Evolutionary conservation across 1,140 invertebrate species (phyloP).

Genomic region (Neodiprion virginianus): DNA sequence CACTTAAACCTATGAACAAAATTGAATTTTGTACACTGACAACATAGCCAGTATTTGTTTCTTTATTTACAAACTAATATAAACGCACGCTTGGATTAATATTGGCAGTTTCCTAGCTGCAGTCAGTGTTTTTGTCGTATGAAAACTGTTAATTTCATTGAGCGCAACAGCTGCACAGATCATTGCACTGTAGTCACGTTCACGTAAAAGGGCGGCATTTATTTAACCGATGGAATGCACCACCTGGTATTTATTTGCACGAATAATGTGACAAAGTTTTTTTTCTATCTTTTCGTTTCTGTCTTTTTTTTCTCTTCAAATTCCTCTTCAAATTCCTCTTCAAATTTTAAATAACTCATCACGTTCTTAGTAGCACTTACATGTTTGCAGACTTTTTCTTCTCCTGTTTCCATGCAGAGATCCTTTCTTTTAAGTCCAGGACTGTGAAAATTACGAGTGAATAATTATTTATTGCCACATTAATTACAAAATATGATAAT

Average conservation of each 20-base stretch:
- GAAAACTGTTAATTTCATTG: slow-evolving; percentile 44
- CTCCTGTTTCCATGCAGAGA: slow-evolving; percentile 79
- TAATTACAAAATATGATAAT: no score
- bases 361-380: slow-evolving; percentile 39
- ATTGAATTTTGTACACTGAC: slow-evolving; percentile 32
- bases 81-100: slow-evolving; percentile 39
- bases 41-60: slow-evolving; percentile 24
- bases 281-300: background rate
- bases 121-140: slow-evolving; percentile 36
- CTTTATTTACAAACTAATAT: slow-evolving; percentile 36
- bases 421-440: slow-evolving; percentile 78
- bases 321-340: background rate
- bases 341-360: background rate
- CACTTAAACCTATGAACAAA: slow-evolving; percentile 34
- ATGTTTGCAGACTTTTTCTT: slow-evolving; percentile 63
- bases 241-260: background rate
- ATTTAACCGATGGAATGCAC: slow-evolving; percentile 6
- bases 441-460: slow-evolving; percentile 61
- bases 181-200: slow-evolving; percentile 40
- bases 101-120: slow-evolving; percentile 39
- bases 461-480: no score
- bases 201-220: slow-evolving; percentile 1
- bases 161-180: slow-evolving; percentile 53
- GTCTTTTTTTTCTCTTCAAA: background rate
- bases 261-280: background rate